Evolutionary conservation across 2,113 vertebrate species (phyloP).

Genomic region (Empidonax alnorum): DNA sequence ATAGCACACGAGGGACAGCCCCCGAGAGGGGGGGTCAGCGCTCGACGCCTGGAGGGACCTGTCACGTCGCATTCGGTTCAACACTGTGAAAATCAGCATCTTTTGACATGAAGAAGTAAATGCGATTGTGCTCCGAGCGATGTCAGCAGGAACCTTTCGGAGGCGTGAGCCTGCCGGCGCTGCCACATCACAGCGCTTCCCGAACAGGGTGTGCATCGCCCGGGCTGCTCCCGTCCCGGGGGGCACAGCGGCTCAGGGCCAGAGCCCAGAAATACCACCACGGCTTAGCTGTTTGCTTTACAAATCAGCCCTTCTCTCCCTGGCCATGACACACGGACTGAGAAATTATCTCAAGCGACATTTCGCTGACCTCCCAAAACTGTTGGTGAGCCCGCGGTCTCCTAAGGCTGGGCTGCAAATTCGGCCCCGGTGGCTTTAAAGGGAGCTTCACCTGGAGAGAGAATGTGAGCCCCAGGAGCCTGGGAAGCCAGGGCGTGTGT

Average conservation of each 20-base stretch:
- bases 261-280: background rate
- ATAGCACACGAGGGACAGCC: background rate
- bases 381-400: background rate
- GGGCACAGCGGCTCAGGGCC: background rate
- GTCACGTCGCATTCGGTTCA: background rate
- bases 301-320: background rate
- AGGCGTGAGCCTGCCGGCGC: background rate
- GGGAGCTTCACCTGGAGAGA: background rate
- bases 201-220: background rate
- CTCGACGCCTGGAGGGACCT: background rate
- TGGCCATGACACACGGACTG: background rate
- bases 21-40: background rate
- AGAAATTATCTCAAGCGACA: background rate
- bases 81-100: background rate
- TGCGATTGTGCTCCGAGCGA: background rate
- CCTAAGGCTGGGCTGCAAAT: background rate
- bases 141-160: background rate
- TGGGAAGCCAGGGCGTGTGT: background rate
- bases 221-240: background rate
- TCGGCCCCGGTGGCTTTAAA: background rate
- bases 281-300: background rate
- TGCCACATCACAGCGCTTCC: background rate
- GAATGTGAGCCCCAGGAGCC: background rate
- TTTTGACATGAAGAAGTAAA: slow-evolving; percentile 24
- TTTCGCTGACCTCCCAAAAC: background rate